Conservation (phyloP, 2,797 vertebrate species). For the Micropoecilia bifurca region DNA sequence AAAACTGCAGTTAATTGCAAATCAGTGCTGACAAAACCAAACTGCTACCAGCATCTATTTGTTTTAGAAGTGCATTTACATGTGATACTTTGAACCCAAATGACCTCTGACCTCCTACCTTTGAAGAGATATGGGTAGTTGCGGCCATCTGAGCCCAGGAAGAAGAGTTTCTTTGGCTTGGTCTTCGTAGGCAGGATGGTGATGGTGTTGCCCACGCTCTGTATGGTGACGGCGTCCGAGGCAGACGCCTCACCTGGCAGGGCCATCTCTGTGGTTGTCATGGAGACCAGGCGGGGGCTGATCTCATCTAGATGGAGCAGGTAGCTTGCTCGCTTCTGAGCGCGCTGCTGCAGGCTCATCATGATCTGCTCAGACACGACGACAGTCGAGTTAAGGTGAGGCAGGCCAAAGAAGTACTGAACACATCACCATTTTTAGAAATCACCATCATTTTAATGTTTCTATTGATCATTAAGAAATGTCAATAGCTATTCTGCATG, state of each 20-base stretch:
- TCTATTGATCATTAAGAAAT: not conserved
- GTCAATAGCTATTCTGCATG: not conserved
- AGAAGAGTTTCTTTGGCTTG: slow-evolving; percentile 97
- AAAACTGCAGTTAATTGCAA: not conserved
- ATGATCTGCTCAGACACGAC: slow-evolving; percentile 84
- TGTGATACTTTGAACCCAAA: not conserved
- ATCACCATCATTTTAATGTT: not conserved
- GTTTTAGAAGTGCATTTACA: not conserved
- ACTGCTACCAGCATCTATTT: not conserved
- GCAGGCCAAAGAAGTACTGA: not conserved
- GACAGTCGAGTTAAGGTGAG: not conserved
- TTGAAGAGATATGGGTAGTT: slow-evolving; percentile 98
- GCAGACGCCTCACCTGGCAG: slow-evolving; percentile 95
- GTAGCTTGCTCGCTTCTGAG: slow-evolving; percentile 96
- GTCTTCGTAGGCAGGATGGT: slow-evolving; percentile 99
- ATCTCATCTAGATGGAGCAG: slow-evolving; percentile 93
- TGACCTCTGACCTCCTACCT: slow-evolving; percentile 77
- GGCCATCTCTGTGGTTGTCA: slow-evolving; percentile 94
- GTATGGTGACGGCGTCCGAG: slow-evolving; percentile 93
- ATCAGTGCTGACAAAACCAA: not conserved
- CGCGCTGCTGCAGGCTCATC: slow-evolving; percentile 96
- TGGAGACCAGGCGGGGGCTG: slow-evolving; percentile 92
- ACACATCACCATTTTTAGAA: not conserved
- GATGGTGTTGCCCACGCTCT: slow-evolving; percentile 94
- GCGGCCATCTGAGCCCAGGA: slow-evolving; percentile 94